Conservation (phyloP, 2,113 vertebrate genomes). For the Macaca mulatta region DNA sequence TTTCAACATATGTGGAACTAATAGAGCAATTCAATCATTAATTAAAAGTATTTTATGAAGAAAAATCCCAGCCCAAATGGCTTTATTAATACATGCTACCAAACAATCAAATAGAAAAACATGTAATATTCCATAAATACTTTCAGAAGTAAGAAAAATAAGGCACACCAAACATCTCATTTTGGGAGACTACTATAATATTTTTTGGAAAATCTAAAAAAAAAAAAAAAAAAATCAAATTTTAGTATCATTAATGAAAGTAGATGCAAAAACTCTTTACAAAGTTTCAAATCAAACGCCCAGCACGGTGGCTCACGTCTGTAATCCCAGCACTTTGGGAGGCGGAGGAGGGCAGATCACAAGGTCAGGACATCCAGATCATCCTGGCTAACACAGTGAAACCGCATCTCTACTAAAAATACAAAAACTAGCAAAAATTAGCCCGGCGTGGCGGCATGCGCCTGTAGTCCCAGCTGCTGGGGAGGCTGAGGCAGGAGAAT, state of each 20-base stretch:
- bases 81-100: neutral
- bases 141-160: neutral
- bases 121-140: neutral
- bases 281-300: neutral
- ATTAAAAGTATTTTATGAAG: neutral
- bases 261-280: neutral
- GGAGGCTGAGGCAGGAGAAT: no score
- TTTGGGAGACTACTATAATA: neutral
- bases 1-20: neutral
- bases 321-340: no score
- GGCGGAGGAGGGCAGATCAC: no score
- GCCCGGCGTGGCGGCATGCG: no score
- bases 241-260: neutral
- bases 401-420: no score
- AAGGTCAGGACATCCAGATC: no score
- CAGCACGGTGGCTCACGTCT: no score
- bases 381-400: no score
- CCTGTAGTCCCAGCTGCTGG: no score
- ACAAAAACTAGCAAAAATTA: no score
- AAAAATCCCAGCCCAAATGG: neutral
- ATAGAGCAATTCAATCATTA: neutral
- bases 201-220: neutral
- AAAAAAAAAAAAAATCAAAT: neutral
- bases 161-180: neutral
- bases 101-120: neutral